Evolutionary conservation across 2,888 invertebrate species (phyloP).

Genomic region (Xanthorhoe designata): DNA sequence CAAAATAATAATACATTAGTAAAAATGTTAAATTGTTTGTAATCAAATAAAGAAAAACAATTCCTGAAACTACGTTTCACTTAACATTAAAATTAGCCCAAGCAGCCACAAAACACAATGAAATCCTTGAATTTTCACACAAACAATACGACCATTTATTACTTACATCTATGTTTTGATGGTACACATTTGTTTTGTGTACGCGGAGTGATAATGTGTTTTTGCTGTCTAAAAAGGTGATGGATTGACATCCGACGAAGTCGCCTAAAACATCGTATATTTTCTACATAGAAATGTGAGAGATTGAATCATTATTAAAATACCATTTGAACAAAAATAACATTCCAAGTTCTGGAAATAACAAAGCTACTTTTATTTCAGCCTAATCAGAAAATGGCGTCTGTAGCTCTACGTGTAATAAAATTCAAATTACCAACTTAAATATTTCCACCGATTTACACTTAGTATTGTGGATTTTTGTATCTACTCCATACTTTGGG

Average conservation of each 20-base stretch:
- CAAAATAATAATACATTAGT: too few relatives aligned
- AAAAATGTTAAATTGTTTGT: too few relatives aligned
- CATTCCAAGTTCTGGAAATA: slow-evolving; percentile 11
- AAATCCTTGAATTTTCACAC: neutral
- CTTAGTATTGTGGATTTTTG: too few relatives aligned
- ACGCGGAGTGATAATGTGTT: slow-evolving; percentile 22
- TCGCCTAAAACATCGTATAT: slow-evolving; percentile 24
- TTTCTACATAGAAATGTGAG: slow-evolving; percentile 17
- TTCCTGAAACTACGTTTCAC: too few relatives aligned
- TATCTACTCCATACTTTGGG: too few relatives aligned
- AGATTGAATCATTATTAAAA: slow-evolving; percentile 29
- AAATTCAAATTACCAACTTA: neutral
- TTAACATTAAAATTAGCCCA: too few relatives aligned
- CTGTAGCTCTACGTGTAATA: neutral
- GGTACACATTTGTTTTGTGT: slow-evolving; percentile 10
- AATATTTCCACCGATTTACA: too few relatives aligned
- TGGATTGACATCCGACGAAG: slow-evolving; percentile 30
- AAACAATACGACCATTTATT: neutral
- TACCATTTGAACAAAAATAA: slow-evolving; percentile 20
- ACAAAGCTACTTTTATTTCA: slow-evolving; percentile 7
- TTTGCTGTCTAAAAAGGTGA: slow-evolving; percentile 29
- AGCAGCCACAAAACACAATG: neutral
- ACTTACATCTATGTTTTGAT: slow-evolving; percentile 1
- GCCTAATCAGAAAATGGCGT: neutral
- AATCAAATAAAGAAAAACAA: too few relatives aligned